Base-by-base conservation (phyloP, 2,797 vertebrate species). In the Tokudaia muenninki region DNA sequence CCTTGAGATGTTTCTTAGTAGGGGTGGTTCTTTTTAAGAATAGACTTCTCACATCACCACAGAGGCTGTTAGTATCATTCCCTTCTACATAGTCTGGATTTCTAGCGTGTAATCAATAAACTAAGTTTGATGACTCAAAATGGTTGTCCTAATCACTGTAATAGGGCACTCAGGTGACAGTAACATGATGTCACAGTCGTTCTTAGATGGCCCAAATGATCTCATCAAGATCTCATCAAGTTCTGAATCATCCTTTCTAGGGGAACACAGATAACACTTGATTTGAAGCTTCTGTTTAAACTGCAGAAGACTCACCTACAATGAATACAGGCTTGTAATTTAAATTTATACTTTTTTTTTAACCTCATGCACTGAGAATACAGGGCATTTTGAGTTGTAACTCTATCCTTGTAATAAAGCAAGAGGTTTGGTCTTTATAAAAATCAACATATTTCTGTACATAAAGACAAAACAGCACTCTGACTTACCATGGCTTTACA, bases 301-400 rank as follows among this genome's bases (percentile, higher is more conserved):
- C 50, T 70, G 13, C 44, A 94, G 52, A 93, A 92, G 84, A 90
- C 24, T 77, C 67, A 11, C 22, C 57, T 41, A 90, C 24, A 22
- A 8, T 65, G 77, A 80, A 7, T 93, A 89, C 21, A 74, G 19
- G 24, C 34, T 95, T 97, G 92, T 82, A 47, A 79, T 34, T 93
- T 87, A 74, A 97, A 92, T 78, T 47, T 12, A 34, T 59, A 50
- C 31, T 57, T 79, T 90, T 50, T 70, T 24, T 63, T 55, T 26
- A 50, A 63, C 55, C 12, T 50, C 29, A 52, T 22, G 83, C 34
- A 84, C 75, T 75, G 22, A 84, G n/a, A 91, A 78, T 29, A 44
- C 78, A 96, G 93, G 72, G 19, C 88, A 91, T 94, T 94, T 94
- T 88, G 63, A 90, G 67, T 83, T 90, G 72, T 84, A 95, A 90